Evolutionary conservation across 2,888 invertebrate species (phyloP).

Genomic region (Branchinecta sandiegonensis): DNA sequence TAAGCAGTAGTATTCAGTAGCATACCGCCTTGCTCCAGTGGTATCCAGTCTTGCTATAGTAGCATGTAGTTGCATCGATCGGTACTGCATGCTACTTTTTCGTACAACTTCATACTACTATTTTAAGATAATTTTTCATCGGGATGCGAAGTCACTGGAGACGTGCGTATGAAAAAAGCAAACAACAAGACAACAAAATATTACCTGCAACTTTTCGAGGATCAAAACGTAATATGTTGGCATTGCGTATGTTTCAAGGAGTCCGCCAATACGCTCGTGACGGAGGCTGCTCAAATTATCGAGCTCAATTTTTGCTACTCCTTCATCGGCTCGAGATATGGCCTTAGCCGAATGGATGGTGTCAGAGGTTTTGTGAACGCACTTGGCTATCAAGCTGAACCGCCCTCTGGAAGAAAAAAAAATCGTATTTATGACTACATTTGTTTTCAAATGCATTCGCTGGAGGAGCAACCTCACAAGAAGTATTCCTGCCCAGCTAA

Average conservation of each 20-base stretch:
- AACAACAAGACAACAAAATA: too few relatives aligned
- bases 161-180: too few relatives aligned
- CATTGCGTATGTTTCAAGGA: constrained; percentile 51
- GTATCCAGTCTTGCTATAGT: too few relatives aligned
- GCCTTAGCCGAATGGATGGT: constrained; percentile 70
- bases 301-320: constrained; percentile 55
- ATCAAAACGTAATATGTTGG: constrained; percentile 46
- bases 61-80: too few relatives aligned
- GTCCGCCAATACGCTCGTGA: constrained; percentile 70
- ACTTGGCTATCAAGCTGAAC: constrained; percentile 71
- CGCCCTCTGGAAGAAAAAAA: constrained; percentile 46
- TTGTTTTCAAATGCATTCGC: not conserved
- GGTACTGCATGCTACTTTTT: too few relatives aligned
- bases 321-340: constrained; percentile 41
- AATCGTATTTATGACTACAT: constrained; percentile 12
- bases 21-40: too few relatives aligned
- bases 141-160: too few relatives aligned
- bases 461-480: too few relatives aligned
- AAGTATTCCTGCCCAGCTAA: too few relatives aligned
- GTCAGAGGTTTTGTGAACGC: constrained; percentile 57
- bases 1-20: too few relatives aligned
- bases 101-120: too few relatives aligned
- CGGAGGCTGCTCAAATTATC: constrained; percentile 63
- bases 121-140: too few relatives aligned
- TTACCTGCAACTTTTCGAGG: constrained; percentile 49